Evolutionary conservation across 2,113 vertebrate genomes (phyloP), one percentile per base, ranked within the genome.

Genomic region (Myotis yumanensis): DNA sequence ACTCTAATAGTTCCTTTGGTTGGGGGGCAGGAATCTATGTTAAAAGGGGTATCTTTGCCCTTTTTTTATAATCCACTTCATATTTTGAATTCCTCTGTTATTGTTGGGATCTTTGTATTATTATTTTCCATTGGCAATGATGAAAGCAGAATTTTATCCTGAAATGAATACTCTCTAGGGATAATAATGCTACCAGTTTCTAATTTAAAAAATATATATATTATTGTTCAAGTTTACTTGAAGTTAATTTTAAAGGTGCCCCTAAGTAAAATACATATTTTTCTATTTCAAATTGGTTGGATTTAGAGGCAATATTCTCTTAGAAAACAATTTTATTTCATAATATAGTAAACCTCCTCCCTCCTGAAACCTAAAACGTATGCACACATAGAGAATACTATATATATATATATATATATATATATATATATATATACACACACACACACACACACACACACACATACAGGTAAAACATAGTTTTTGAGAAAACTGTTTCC

Each of bases 91-190:
- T 97, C 92, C 18, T 86, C 73, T 92, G 90, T 92, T 91, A 95
- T 93, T 97, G 62, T 96, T 97, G 79, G 90, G 96, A 84, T 96
- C 96, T 98, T 95, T 90, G 89, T 95, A 97, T 95, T 92, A 93
- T 93, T 96, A 73, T 87, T 95, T 89, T 96, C 71, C 91, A 92
- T 97, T 90, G 68, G 95, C 96, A 98, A 98, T 98, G 96, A 98
- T 98, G 98, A 98, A 98, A 98, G 96, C 95, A 98, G 89, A 96
- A 40, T 77, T 43, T 93, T 85, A 82, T 91, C 90, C 17, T 83
- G 54, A 96, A 96, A 86, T 79, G 68, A 43, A 22, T 43, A 91
- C 0, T 11, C 4, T 25, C 15, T 76, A 77, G 14, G 2, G 59
- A 35, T 91, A 95, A 72, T 62, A 28, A 69, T 86, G 25, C 30